Evolutionary conservation across 2,797 vertebrate species (phyloP), one percentile per base, ranked within the genome.

Genomic region (Chromis chromis): DNA sequence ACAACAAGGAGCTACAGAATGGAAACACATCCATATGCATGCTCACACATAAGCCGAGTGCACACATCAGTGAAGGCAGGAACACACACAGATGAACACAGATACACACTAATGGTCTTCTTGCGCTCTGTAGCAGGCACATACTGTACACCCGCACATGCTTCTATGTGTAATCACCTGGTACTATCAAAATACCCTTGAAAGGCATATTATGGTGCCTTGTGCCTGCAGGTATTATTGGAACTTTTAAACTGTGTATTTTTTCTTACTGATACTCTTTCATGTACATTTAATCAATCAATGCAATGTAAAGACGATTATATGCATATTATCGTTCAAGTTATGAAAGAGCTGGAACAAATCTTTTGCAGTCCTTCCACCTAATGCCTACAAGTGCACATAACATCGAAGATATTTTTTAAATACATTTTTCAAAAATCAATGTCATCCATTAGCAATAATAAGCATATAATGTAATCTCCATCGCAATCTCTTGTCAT

Each of bases 21-120:
- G 69, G 88, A 90, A 90, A 88, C 80, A 81, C 83, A 90, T 90
- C 76, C 81, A 89, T 88, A 86, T 88, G 85, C 76, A 78, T 79
- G 74, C 78, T 83, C 83, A 86, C 82, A 88, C 78, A 86, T 76
- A 78, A 61, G 72, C 13, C 49, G 14, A 21, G 59, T 59, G 36
- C 81, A 78, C 78, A 65, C 70, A 65, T 54, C 48, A 70, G 70
- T 73, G 65, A 69, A 70, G 67, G 65, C 72, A 70, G 60, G 58
- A 54, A 70, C 74, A 83, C 73, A 81, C 81, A 70, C 74, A 82
- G 59, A 80, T 56, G 24, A 55, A 59, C 64, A 48, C 64, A 76
- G n/a, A 53, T 57, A 55, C 79, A 77, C 70, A 79, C 50, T 1
- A 4, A 46, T 60, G 31, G 71, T 67, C 42, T 8, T 79, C 58